phyloP scores from a whole-genome alignment of 2,113 vertebrate species.

The Lamprotornis superbus region DNA sequence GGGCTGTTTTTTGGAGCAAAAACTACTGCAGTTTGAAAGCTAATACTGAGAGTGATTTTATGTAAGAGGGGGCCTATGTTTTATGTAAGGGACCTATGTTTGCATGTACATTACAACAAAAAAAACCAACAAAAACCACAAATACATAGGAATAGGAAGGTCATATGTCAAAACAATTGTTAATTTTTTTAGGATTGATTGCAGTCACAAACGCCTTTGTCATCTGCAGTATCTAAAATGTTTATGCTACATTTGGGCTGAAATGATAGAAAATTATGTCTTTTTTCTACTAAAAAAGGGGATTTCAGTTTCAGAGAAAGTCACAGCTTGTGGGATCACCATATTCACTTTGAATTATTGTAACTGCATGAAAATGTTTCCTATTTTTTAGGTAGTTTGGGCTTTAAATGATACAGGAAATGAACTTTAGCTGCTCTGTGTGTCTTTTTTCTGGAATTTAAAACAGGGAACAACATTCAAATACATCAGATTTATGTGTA shows the following conservation, averaged over 20 bases:
- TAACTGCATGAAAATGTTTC: background rate
- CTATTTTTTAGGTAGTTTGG: background rate
- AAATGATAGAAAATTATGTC: background rate
- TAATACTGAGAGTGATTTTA: background rate
- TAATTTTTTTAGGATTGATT: background rate
- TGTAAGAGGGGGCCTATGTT: background rate
- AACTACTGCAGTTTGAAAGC: background rate
- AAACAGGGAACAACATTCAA: background rate
- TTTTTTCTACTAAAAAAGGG: background rate
- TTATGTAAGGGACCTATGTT: background rate
- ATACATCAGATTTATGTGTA: background rate
- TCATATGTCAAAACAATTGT: background rate
- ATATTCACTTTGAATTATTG: background rate
- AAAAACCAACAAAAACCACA: background rate
- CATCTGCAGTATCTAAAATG: background rate
- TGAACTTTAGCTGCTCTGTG: background rate
- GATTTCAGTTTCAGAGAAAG: background rate
- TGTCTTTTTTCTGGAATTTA: background rate
- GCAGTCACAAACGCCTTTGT: background rate
- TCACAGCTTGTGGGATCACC: background rate
- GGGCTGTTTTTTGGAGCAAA: background rate
- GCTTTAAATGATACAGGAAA: constrained; percentile 10
- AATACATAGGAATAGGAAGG: background rate
- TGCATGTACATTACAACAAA: background rate
- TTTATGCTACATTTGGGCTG: background rate